Evolutionary conservation across 2,888 invertebrate genomes (phyloP).

Genomic region (Habroteleia sp.): DNA sequence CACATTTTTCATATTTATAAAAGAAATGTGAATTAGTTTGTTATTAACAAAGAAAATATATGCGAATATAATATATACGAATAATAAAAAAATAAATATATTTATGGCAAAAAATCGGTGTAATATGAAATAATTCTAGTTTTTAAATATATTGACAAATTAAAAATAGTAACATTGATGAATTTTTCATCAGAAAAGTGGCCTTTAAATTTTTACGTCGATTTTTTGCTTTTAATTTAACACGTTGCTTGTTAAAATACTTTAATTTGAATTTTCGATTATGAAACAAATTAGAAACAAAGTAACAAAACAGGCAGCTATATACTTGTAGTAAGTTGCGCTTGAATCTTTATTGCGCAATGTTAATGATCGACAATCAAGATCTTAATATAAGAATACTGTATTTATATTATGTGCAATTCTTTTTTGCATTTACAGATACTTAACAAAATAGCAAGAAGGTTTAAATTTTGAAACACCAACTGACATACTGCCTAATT

Average conservation of each 20-base stretch:
- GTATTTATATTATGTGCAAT: slow-evolving; percentile 42
- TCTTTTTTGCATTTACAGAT: slow-evolving; percentile 49
- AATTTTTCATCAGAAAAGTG: slow-evolving; percentile 39
- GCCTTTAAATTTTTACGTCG: slow-evolving; percentile 32
- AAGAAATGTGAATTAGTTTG: slow-evolving; percentile 45
- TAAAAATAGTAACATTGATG: slow-evolving; percentile 5
- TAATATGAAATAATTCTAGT: slow-evolving; percentile 6
- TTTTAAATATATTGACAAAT: neutral
- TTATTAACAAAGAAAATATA: slow-evolving; percentile 37
- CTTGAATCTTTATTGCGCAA: slow-evolving; percentile 24
- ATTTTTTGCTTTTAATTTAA: slow-evolving; percentile 47
- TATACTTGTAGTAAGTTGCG: slow-evolving; percentile 22
- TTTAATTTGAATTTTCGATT: slow-evolving; percentile 33
- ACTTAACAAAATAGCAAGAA: slow-evolving; percentile 16
- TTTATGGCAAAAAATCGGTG: slow-evolving; percentile 46
- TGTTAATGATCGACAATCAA: slow-evolving; percentile 38
- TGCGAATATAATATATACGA: slow-evolving; percentile 20
- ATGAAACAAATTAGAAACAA: too few species aligned
- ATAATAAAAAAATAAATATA: slow-evolving; percentile 21
- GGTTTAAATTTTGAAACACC: slow-evolving; percentile 26
- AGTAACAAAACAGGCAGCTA: slow-evolving; percentile 47
- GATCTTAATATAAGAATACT: slow-evolving; percentile 36
- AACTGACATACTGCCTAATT: slow-evolving; percentile 27
- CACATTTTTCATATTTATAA: slow-evolving; percentile 29
- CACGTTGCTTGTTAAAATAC: slow-evolving; percentile 36